phyloP scores from a whole-genome alignment of 2,888 invertebrate species.

The Limnephilus lunatus region DNA sequence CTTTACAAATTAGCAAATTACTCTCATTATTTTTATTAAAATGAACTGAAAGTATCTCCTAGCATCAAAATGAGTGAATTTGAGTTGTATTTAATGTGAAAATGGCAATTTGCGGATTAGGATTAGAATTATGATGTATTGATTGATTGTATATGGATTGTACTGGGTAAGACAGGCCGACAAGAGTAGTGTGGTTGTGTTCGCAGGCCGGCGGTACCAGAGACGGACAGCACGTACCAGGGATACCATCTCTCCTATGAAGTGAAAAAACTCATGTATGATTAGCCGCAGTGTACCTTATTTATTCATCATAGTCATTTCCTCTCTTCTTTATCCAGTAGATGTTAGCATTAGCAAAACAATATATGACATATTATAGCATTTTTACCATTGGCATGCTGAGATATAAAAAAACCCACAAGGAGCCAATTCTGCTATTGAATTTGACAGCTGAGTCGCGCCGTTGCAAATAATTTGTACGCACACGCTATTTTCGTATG shows the following conservation, averaged over 20 bases:
- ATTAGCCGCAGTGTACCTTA: conserved; percentile 59
- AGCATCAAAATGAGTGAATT: not conserved
- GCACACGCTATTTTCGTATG: not conserved
- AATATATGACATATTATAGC: conserved; percentile 41
- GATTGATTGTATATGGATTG: not conserved
- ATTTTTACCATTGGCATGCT: conserved; percentile 50
- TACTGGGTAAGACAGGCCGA: conserved; percentile 54
- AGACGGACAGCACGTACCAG: conserved; percentile 95
- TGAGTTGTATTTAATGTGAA: not conserved
- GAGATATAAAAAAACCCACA: conserved; percentile 31
- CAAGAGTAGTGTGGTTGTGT: conserved; percentile 76
- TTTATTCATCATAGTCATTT: conserved; percentile 57
- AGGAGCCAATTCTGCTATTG: not conserved
- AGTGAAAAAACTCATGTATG: conserved; percentile 99
- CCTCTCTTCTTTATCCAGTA: conserved; percentile 57
- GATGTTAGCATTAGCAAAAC: conserved; percentile 61
- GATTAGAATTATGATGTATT: not conserved
- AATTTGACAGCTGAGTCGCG: not conserved
- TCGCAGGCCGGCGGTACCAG: conserved; percentile 89
- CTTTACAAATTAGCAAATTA: not conserved
- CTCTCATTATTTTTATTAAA: too few species aligned
- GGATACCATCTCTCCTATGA: conserved; percentile 99
- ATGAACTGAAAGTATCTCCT: not conserved
- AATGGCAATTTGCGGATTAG: not conserved
- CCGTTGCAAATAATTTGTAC: not conserved